phyloP scores from a whole-genome alignment of 2,113 vertebrate genomes.

The Pteruthius melanotis region DNA sequence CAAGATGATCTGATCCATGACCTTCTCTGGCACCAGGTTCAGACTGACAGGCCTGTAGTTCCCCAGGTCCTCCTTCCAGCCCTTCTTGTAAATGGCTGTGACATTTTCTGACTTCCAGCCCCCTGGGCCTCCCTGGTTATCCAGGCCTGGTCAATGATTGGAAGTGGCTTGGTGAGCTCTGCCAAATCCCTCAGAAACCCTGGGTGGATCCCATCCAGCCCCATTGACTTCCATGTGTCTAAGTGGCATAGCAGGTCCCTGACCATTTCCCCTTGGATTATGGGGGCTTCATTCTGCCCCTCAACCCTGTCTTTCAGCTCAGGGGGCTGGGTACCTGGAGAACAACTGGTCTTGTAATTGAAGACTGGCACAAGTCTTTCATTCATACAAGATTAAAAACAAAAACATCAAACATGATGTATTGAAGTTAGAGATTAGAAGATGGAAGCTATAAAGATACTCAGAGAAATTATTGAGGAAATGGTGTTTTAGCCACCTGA shows the following conservation, averaged over 20 bases:
- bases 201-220: background rate
- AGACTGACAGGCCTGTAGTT: background rate
- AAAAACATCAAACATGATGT: background rate
- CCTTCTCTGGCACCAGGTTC: accelerated
- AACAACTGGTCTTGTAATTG: background rate
- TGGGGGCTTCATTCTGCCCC: background rate
- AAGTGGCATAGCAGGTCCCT: background rate
- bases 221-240: background rate
- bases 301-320: background rate
- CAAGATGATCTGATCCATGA: background rate
- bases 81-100: background rate
- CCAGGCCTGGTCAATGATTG: background rate
- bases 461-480: background rate
- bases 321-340: background rate
- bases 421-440: background rate
- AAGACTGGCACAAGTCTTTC: background rate
- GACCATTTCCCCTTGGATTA: background rate
- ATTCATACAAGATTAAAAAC: background rate
- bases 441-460: background rate
- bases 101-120: background rate
- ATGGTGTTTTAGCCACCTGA: background rate
- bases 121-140: background rate
- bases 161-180: background rate
- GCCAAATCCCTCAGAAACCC: background rate
- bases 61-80: background rate